Base-by-base conservation (phyloP, 1,140 invertebrate species). In the Coptotermes formosanus region DNA sequence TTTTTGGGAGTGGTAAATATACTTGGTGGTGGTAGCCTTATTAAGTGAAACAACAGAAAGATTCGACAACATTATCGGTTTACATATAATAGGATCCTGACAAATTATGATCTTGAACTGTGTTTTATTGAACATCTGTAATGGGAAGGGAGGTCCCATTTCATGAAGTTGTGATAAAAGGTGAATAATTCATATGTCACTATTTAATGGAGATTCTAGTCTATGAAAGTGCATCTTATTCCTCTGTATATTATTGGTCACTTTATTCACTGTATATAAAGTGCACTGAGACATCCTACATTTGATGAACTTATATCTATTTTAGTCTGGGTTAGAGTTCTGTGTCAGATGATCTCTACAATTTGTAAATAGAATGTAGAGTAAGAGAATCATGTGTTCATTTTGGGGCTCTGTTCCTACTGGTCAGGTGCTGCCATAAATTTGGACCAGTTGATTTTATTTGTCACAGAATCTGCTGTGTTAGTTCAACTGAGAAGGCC, bases 1-100 rank as follows among this genome's bases (percentile, higher is more conserved):
- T 95, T 93, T 95, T 95, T 90, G 95, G 94, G 92, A 94, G 93
- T 92, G 95, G 94, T 93, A 96, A 96, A 92, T 94, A 94, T 92
- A 92, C 92, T 89, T 93, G 92, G 92, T 93, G 92, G 92, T 93
- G 93, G 92, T 93, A 92, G 92, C 90, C 38, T 55, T n/a, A 32
- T 86, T 44, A 44, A 86, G 48, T 75, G 64, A 75, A 25, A 30
- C 30, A 25, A 9, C 3, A 75, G 64, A 30, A 14, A 75, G 64
- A 75, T 14, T 9, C 6, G 3, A 75, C 25, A 25, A 75, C 25
- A 75, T 75, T 30, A 11, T 8, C n/a, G 1, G 14, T 30, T n/a
- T 30, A 14, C 64, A 75, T 55, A 55, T 55, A 16, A 16, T 55
- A 55, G 52, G 52, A 55, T 55, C 14, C 14, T 55, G 19, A 55